Evolutionary conservation across 2,888 invertebrate genomes (phyloP).

Genomic region (Drosophila buzzatii): DNA sequence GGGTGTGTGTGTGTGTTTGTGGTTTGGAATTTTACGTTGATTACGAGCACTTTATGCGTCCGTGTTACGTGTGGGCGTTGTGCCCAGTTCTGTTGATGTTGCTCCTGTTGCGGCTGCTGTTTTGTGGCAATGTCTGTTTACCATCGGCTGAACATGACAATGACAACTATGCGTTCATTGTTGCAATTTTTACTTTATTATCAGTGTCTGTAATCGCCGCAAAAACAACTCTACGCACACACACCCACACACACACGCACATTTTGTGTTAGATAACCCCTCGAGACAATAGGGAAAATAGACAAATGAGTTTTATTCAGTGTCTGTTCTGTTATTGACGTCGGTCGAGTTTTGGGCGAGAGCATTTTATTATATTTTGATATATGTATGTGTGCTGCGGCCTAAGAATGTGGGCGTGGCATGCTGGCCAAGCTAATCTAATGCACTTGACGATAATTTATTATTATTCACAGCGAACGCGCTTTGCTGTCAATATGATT

Average conservation of each 20-base stretch:
- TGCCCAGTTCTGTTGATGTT: conserved; percentile 8
- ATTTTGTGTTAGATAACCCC: conserved; percentile 38
- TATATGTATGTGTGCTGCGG: conserved; percentile 49
- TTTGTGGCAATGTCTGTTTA: conserved; percentile 39
- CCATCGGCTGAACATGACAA: conserved; percentile 61
- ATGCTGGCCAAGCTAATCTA: conserved; percentile 51
- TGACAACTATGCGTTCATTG: conserved; percentile 68
- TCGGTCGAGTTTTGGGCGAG: neutral
- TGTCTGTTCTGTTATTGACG: conserved; percentile 51
- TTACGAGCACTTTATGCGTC: conserved; percentile 77
- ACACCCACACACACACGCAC: neutral
- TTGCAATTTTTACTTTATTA: conserved; percentile 77
- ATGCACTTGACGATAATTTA: conserved; percentile 69
- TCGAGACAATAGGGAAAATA: conserved; percentile 17
- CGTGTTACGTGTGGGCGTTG: conserved; percentile 73
- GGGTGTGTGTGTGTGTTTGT: conserved; percentile 39
- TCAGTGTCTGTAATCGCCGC: conserved; percentile 58
- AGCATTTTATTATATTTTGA: conserved; percentile 44
- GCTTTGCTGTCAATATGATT: conserved; percentile 32
- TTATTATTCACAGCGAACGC: conserved; percentile 61
- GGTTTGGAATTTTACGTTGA: conserved; percentile 74
- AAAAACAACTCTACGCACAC: conserved; percentile 17
- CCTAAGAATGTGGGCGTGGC: conserved; percentile 69
- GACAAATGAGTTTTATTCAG: conserved; percentile 25
- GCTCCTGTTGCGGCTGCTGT: conserved; percentile 23